phyloP scores from a whole-genome alignment of 2,113 vertebrate species.

The Carlito syrichta region DNA sequence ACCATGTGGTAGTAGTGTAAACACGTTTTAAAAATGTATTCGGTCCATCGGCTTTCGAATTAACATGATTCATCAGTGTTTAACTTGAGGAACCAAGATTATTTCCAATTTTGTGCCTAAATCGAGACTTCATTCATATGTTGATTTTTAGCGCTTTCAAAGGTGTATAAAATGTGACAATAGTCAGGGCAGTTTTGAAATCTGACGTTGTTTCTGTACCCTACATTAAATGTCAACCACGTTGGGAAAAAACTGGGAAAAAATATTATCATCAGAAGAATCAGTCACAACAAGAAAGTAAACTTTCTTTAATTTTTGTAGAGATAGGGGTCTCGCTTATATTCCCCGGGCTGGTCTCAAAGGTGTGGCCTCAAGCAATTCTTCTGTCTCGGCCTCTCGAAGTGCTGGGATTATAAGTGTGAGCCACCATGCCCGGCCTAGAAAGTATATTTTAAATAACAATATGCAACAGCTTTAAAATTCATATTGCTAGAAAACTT shows the following conservation, averaged over 20 bases:
- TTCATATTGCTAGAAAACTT: neutral
- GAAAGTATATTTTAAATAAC: neutral
- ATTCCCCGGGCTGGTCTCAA: too few relatives aligned
- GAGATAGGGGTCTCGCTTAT: too few relatives aligned
- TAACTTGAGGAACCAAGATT: neutral
- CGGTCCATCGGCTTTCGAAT: neutral
- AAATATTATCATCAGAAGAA: neutral
- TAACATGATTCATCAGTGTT: neutral
- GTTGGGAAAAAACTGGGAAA: neutral
- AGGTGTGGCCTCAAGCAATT: too few relatives aligned
- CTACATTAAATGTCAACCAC: neutral
- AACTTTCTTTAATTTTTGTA: too few relatives aligned
- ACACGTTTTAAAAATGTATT: neutral
- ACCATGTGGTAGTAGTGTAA: constrained; percentile 65
- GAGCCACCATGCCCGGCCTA: too few relatives aligned
- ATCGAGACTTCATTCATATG: neutral
- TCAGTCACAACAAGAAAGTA: neutral
- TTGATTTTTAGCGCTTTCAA: neutral
- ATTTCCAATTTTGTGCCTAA: neutral
- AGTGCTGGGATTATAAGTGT: too few relatives aligned
- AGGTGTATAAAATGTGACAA: neutral
- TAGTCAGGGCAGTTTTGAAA: neutral
- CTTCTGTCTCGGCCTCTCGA: too few relatives aligned
- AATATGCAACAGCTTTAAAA: neutral
- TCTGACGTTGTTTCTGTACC: neutral